Conservation (phyloP, 2,797 vertebrate species). For the Aviceda leuphotes region DNA sequence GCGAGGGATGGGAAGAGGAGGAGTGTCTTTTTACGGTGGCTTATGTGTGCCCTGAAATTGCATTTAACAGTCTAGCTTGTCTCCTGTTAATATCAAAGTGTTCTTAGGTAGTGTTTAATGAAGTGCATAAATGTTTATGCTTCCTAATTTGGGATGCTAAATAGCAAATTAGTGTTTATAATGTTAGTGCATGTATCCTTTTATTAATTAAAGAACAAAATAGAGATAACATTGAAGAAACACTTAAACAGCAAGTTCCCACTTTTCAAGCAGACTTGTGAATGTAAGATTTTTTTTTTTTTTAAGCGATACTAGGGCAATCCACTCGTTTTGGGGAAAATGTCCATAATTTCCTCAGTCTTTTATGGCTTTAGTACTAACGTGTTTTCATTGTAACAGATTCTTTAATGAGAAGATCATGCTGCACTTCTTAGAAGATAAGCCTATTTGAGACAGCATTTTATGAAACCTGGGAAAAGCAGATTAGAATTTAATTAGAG, state of each 20-base stretch:
- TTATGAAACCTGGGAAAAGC: constrained; percentile 17
- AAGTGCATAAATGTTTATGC: constrained; percentile 43
- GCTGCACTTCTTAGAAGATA: background rate
- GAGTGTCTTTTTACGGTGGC: background rate
- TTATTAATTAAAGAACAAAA: constrained; percentile 53
- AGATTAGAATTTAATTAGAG: constrained; percentile 33
- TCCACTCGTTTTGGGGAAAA: background rate
- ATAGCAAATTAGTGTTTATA: constrained; percentile 39
- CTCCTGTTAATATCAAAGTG: constrained; percentile 10
- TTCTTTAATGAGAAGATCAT: constrained; percentile 1
- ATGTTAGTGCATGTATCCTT: constrained; percentile 13
- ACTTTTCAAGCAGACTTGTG: background rate
- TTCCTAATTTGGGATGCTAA: constrained; percentile 49
- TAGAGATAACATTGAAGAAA: background rate
- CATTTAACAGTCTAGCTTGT: background rate
- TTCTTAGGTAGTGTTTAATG: constrained; percentile 56
- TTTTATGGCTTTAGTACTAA: background rate
- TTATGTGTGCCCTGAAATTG: background rate
- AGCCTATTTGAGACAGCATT: constrained; percentile 16
- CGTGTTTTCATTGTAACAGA: background rate
- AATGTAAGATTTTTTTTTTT: background rate
- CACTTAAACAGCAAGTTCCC: background rate
- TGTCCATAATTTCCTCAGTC: background rate
- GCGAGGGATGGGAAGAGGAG: background rate
- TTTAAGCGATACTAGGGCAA: background rate